Conservation (phyloP, 2,797 vertebrate genomes). For the Pterois miles region DNA sequence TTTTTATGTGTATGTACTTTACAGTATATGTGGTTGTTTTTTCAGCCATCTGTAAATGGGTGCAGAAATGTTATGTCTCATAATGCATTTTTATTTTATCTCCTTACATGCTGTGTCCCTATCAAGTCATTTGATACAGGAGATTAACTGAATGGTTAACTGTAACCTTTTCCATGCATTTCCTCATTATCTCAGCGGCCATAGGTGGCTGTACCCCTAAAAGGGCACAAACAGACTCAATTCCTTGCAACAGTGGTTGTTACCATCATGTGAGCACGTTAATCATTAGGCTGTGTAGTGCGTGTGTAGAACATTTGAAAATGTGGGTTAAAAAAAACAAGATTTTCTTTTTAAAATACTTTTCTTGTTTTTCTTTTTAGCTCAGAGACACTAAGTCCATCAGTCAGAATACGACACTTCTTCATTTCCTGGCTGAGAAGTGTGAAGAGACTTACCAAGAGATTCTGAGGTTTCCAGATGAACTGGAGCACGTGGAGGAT, state of each 20-base stretch:
- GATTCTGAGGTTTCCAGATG: slow-evolving; percentile 94
- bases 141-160: neutral
- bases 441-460: slow-evolving; percentile 89
- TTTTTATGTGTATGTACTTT: neutral
- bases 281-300: neutral
- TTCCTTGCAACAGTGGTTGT: neutral
- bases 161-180: neutral
- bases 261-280: neutral
- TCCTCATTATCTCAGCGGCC: neutral
- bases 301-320: neutral
- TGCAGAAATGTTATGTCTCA: neutral
- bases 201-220: neutral
- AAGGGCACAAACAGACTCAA: neutral
- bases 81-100: neutral
- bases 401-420: slow-evolving; percentile 91
- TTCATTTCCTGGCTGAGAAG: slow-evolving; percentile 94
- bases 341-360: neutral
- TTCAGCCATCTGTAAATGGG: slow-evolving; percentile 14
- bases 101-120: neutral
- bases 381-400: slow-evolving; percentile 96
- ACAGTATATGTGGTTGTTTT: neutral
- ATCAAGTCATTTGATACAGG: neutral
- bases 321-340: neutral
- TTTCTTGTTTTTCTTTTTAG: slow-evolving; percentile 71
- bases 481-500: slow-evolving; percentile 92